A percentile compares a stretch with the other conserved stretches of the same genome.
Evolutionary conservation across 2,888 invertebrate genomes (phyloP).

Genomic region (Galerucella pusilla): DNA sequence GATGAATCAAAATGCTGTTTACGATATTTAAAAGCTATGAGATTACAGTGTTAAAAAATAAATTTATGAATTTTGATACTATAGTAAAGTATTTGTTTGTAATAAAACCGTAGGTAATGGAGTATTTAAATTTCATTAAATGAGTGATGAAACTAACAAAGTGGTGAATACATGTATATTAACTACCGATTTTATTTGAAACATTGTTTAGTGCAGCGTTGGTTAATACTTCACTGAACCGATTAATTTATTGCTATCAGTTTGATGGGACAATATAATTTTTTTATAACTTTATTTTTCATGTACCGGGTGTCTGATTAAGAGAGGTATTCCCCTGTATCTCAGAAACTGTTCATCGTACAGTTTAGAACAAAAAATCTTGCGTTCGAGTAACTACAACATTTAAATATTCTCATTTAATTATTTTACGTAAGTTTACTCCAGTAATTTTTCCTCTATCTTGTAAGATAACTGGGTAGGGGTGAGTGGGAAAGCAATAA

Average conservation of each 20-base stretch:
- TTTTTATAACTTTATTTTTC: no score
- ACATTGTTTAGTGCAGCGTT: background rate
- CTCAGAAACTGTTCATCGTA: no score
- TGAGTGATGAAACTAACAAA: background rate
- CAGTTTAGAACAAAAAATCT: no score
- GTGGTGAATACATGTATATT: background rate
- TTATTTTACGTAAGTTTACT: no score
- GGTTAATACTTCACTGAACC: background rate
- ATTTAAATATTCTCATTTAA: no score
- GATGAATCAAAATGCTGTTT: constrained; percentile 6
- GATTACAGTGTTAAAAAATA: constrained; percentile 1
- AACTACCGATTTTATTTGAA: background rate
- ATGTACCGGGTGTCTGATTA: no score
- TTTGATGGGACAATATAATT: background rate
- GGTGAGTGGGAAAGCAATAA: no score
- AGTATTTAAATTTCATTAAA: background rate
- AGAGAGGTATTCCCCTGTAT: no score
- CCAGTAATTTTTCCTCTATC: no score
- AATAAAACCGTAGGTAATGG: background rate
- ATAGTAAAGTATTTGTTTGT: background rate
- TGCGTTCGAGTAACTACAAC: no score
- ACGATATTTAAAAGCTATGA: background rate
- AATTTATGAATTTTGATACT: constrained; percentile 2
- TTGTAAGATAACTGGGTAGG: no score
- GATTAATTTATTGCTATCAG: background rate